Evolutionary conservation across 2,888 invertebrate species (phyloP), one percentile per base, ranked within the genome.

Genomic region (Macropis europaea): DNA sequence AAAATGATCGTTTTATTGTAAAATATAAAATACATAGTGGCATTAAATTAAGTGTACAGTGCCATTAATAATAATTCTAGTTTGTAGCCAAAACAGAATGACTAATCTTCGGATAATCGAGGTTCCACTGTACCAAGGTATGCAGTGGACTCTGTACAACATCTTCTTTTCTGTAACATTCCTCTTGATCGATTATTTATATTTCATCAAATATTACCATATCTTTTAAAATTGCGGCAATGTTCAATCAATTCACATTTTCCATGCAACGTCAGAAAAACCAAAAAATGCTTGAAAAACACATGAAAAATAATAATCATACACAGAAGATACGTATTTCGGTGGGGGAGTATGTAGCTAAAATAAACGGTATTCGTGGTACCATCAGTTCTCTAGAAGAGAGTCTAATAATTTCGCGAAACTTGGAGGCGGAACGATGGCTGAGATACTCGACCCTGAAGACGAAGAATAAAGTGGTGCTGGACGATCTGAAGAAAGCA

Each of bases 341-440:
- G 0, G 6, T 3, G 2, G 34, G 45, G 0, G 73, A 36, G 15
- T 76, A 73, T 4, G 34, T 60, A 1, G n/a, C 24, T 3, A 78
- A 57, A 22, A 53, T 78, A 15, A 48, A 52, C 7, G 40, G 13
- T 26, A 77, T 80, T 15, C 66, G 30, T 6, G 48, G 67, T 4
- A 81, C 60, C 1, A 5, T 81, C 6, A 34, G 30, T 3, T 48
- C 45, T 26, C 48, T 86, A 40, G 85, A 86, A 28, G 61, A 53
- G 24, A 85, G 81, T 59, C 69, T 86, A 11, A 72, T 63, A 56
- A 54, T 69, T 34, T 82, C 87, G 0, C 78, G 82, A 17, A 66
- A 43, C 28, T 73, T 86, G 13, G 84, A 86, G 61, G 61, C 73
- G 2, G 77, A 82, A 15, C 81, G 77, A 28, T 78, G 74, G 61